Evolutionary conservation across 1,140 invertebrate genomes (phyloP), one percentile per base, ranked within the genome.

Genomic region (Apis florea): DNA sequence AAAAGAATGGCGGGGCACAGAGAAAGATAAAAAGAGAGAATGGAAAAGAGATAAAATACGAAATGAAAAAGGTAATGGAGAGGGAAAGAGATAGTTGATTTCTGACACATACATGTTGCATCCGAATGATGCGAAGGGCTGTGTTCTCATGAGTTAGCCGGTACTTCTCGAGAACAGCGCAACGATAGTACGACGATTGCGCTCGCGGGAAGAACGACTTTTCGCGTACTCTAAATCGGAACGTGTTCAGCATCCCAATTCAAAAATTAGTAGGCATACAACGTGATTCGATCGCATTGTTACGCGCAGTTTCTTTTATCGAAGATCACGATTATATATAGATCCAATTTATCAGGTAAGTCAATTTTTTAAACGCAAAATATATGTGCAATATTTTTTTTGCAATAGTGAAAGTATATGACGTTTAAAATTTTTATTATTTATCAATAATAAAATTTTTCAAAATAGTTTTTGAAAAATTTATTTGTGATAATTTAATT

Each of bases 91-190:
- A 83, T 73, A 93, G 93, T 85, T 93, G 93, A 79, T 93, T 94
- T 69, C 83, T 94, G 15, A 92, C 93, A 79, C 92, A 92, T 1
- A 83, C 94, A 51, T 93, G 94, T 51, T 87, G 93, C 1, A 84
- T 94, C 74, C 73, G 77, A 63, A 68, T 69, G 67, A 82, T 40
- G 26, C 73, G 74, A 84, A 83, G 79, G 79, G 79, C 77, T 67
- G 49, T 10, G 54, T 51, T 82, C 73, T 82, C 79, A 82, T 82
- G 83, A 69, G 63, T 10, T 8, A 58, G 31, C 54, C 71, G 83
- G 70, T 59, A 82, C 64, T 84, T 59, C 66, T 51, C 73, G 83
- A 82, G 69, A 74, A 72, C 71, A 54, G 47, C 79, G 72, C 59
- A 54, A 56, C 19, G 56, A 24, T 73, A 70, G 64, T 82, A 84